phyloP scores from a whole-genome alignment of 2,888 invertebrate species.

The Acheta domesticus region DNA sequence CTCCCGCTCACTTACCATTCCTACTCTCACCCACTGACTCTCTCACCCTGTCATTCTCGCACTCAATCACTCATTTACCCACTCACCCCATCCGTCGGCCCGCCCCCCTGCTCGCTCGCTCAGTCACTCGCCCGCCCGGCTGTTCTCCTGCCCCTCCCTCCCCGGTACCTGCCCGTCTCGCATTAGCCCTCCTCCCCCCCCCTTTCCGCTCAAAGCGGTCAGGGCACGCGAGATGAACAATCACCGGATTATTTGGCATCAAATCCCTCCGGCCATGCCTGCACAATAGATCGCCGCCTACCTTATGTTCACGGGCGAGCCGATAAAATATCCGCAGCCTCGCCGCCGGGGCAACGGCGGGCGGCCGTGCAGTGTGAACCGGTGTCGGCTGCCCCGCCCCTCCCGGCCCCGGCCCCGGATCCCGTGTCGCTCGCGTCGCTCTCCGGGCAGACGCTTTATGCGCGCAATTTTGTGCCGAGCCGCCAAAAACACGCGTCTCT shows the following conservation, averaged over 20 bases:
- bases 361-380: background rate
- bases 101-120: no score
- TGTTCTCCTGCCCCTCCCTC: no score
- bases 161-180: no score
- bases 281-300: background rate
- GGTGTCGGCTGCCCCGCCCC: background rate
- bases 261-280: background rate
- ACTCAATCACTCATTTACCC: no score
- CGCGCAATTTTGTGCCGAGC: background rate
- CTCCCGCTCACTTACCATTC: no score
- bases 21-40: no score
- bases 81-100: no score
- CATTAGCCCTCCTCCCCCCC: no score
- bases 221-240: background rate
- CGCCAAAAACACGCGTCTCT: background rate
- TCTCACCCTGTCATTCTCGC: no score
- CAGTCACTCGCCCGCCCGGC: no score
- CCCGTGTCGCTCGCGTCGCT: background rate
- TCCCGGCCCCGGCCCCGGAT: background rate
- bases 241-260: background rate
- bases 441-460: background rate
- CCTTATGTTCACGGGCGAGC: conserved; percentile 4
- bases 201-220: no score
- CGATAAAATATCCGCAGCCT: background rate
- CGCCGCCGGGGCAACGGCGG: background rate